Evolutionary conservation across 2,797 vertebrate genomes (phyloP).

Genomic region (Xiphorhynchus erythropygius): DNA sequence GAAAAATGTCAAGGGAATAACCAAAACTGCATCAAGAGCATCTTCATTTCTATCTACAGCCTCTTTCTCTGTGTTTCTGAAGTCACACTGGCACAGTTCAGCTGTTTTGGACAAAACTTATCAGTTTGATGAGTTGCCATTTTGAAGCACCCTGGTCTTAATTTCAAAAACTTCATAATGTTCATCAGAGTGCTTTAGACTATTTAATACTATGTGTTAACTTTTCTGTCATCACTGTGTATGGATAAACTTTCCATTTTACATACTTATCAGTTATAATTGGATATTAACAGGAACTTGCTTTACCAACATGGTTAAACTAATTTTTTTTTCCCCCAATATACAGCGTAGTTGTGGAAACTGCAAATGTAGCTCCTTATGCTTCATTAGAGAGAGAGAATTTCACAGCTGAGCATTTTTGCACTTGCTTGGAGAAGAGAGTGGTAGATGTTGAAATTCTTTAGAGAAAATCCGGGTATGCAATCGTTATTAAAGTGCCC

Average conservation of each 20-base stretch:
- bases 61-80: not conserved
- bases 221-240: not conserved
- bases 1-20: not conserved
- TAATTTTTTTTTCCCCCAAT: not conserved
- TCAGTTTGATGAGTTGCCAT: not conserved
- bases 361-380: slow-evolving; percentile 58
- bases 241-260: not conserved
- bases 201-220: not conserved
- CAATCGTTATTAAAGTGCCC: slow-evolving; percentile 60
- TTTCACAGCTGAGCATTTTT: slow-evolving; percentile 62
- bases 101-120: not conserved
- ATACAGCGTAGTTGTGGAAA: slow-evolving; percentile 51
- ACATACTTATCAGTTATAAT: not conserved
- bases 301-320: slow-evolving; percentile 40
- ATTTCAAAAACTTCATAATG: not conserved
- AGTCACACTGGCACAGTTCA: not conserved
- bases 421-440: slow-evolving; percentile 54
- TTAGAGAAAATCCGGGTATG: slow-evolving; percentile 67
- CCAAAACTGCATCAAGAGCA: not conserved
- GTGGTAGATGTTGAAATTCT: slow-evolving; percentile 63
- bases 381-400: slow-evolving; percentile 39
- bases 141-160: not conserved
- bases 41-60: not conserved
- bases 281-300: not conserved
- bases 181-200: not conserved